These are phyloP conservation scores for Tridacna gigas DNA, from an alignment of 2,888 invertebrate genomes.

Conservation along the genomic window DNA sequence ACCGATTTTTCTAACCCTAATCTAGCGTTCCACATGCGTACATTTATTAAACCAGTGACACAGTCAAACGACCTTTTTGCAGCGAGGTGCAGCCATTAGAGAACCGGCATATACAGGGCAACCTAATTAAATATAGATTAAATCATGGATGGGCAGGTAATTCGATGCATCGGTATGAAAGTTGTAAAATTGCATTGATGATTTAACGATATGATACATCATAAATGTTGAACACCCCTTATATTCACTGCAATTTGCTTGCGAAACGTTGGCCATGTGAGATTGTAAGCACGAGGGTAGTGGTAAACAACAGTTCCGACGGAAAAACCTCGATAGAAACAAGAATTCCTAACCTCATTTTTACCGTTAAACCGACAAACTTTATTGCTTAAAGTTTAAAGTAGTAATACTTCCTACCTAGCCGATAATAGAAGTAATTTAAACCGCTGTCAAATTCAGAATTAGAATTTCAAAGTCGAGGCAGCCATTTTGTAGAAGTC, in stretches of 20 bases:
- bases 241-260: neutral
- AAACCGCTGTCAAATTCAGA: too few species aligned
- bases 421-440: too few species aligned
- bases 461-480: too few species aligned
- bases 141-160: slow-evolving; percentile 56
- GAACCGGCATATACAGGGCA: slow-evolving; percentile 54
- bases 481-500: too few species aligned
- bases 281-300: slow-evolving; percentile 49
- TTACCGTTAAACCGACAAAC: too few species aligned
- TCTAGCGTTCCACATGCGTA: slow-evolving; percentile 11
- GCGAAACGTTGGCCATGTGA: slow-evolving; percentile 48
- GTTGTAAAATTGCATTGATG: neutral
- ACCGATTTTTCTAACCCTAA: too few species aligned
- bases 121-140: slow-evolving; percentile 39
- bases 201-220: neutral
- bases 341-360: too few species aligned
- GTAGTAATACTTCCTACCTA: too few species aligned
- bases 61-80: slow-evolving; percentile 48
- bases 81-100: slow-evolving; percentile 59
- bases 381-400: too few species aligned
- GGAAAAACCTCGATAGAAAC: neutral
- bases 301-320: slow-evolving; percentile 36
- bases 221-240: neutral
- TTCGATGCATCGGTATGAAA: neutral
- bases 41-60: slow-evolving; percentile 29